Conservation (phyloP, 2,888 invertebrate species). For the Leptopilina syphax region DNA sequence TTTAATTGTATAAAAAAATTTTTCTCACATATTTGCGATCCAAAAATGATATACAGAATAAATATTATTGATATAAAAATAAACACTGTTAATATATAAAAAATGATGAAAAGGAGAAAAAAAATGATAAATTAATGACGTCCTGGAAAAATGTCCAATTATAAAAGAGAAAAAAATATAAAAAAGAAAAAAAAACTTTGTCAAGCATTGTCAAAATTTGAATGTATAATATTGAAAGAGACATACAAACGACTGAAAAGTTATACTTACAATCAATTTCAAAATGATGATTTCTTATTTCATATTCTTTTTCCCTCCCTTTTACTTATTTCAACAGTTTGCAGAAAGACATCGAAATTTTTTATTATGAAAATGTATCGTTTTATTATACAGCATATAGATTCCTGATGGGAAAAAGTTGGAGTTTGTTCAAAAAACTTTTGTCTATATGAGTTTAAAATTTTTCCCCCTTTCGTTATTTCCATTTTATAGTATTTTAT, state of each 20-base stretch:
- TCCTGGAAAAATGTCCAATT: constrained; percentile 2
- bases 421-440: neutral
- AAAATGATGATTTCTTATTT: constrained; percentile 8
- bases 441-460: neutral
- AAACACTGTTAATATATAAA: constrained; percentile 1
- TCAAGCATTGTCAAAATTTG: constrained; percentile 23
- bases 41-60: constrained; percentile 9
- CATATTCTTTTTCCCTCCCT: neutral
- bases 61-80: constrained; percentile 6
- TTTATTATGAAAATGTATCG: neutral
- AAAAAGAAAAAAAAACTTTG: neutral
- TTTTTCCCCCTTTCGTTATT: neutral
- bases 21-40: constrained; percentile 16
- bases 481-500: too few species aligned
- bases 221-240: constrained; percentile 8
- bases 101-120: too few species aligned
- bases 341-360: neutral
- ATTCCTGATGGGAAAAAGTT: too few species aligned
- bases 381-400: neutral
- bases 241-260: constrained; percentile 36
- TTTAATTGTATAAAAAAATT: neutral
- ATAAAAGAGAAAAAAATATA: too few species aligned
- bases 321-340: neutral
- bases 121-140: constrained; percentile 1
- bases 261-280: constrained; percentile 26